phyloP scores from a whole-genome alignment of 2,888 invertebrate genomes.

The Noctua pronuba region DNA sequence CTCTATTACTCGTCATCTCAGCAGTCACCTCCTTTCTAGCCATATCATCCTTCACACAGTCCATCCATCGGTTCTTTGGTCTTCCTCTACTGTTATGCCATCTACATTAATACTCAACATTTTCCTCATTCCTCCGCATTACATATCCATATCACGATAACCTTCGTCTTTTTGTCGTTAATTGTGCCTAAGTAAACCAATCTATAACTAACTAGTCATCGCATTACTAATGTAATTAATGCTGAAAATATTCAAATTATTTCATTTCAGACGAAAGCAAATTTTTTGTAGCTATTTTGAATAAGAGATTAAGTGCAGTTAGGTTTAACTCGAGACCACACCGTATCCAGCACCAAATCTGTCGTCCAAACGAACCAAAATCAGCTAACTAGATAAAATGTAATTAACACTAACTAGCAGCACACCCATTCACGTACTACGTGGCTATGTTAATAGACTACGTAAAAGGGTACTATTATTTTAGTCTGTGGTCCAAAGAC shows the following conservation, averaged over 20 bases:
- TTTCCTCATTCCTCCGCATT: neutral
- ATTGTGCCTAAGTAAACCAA: no score
- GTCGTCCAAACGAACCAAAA: slow-evolving; percentile 21
- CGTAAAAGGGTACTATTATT: slow-evolving; percentile 37
- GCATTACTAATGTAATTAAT: no score
- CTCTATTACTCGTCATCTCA: neutral
- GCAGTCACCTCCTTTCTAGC: neutral
- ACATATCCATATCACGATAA: neutral
- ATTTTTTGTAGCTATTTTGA: no score
- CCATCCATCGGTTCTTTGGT: no score
- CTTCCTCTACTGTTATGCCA: no score
- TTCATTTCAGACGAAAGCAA: no score
- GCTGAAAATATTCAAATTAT: no score
- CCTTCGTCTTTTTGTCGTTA: no score
- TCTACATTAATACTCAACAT: neutral
- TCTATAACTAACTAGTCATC: no score
- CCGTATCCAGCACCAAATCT: neutral
- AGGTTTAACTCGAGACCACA: neutral
- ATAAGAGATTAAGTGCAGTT: neutral
- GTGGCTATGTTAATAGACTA: slow-evolving; percentile 1
- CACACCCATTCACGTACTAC: slow-evolving; percentile 8
- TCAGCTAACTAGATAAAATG: slow-evolving; percentile 27
- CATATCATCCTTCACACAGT: no score
- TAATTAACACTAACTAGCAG: slow-evolving; percentile 28
- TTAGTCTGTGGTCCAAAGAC: slow-evolving; percentile 38